A percentile compares a stretch with the other conserved stretches of the same genome.
These are phyloP conservation scores for Ochropacha duplaris DNA, from an alignment of 2,888 invertebrate genomes.

Conservation along the genomic window DNA sequence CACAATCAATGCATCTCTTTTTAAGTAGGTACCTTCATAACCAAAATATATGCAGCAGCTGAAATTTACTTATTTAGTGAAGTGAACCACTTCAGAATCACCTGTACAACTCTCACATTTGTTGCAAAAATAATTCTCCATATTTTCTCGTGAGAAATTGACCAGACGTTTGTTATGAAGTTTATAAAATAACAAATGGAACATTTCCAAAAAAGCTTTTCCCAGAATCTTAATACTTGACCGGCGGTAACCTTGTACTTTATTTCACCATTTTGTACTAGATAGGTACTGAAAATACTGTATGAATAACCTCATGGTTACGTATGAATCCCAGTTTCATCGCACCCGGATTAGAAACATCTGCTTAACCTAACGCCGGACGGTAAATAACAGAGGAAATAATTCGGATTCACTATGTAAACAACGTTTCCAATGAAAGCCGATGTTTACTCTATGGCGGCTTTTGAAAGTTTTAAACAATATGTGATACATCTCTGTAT, in stretches of 20 bases:
- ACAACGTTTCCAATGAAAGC: slow-evolving; percentile 63
- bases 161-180: neutral
- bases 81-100: too few species aligned
- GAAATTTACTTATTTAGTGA: too few species aligned
- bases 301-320: neutral
- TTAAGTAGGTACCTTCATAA: too few species aligned
- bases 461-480: slow-evolving; percentile 32
- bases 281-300: too few species aligned
- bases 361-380: slow-evolving; percentile 58
- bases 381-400: slow-evolving; percentile 56
- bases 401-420: slow-evolving; percentile 53
- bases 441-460: slow-evolving; percentile 53
- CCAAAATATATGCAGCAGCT: too few species aligned
- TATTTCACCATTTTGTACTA: too few species aligned
- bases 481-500: too few species aligned
- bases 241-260: too few species aligned
- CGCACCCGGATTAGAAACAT: slow-evolving; percentile 56
- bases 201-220: too few species aligned
- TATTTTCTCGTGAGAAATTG: neutral
- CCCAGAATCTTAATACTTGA: neutral
- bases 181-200: neutral
- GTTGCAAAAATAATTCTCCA: neutral
- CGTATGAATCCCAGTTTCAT: slow-evolving; percentile 28
- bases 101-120: too few species aligned
- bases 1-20: too few species aligned